Evolutionary conservation across 2,113 vertebrate species (phyloP).

Genomic region (Rhadina sibilatrix): DNA sequence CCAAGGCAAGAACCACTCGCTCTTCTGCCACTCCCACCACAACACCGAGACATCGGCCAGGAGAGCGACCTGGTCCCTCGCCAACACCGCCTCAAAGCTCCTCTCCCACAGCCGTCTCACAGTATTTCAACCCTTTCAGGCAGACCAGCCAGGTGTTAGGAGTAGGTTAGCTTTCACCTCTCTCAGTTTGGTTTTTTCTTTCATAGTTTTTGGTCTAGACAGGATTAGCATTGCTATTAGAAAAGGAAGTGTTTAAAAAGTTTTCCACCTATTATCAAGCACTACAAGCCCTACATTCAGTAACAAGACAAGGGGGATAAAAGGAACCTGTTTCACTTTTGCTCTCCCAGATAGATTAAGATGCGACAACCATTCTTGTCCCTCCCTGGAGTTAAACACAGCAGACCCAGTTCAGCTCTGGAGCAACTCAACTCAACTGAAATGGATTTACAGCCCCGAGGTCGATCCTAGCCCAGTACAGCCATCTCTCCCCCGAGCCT

Average conservation of each 20-base stretch:
- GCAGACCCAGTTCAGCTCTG: conserved; percentile 29
- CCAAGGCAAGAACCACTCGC: background rate
- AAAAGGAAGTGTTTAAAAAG: conserved; percentile 72
- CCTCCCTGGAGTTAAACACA: background rate
- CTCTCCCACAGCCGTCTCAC: conserved; percentile 34
- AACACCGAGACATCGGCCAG: background rate
- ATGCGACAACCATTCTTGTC: conserved; percentile 10
- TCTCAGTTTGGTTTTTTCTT: conserved; percentile 68
- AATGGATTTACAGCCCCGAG: background rate
- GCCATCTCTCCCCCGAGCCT: background rate
- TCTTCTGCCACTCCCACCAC: background rate
- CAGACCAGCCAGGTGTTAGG: conserved; percentile 54
- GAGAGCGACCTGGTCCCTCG: background rate
- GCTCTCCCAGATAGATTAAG: conserved; percentile 59
- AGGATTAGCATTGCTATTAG: conserved; percentile 76
- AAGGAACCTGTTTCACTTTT: conserved; percentile 57
- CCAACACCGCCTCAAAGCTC: background rate
- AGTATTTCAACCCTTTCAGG: conserved; percentile 39
- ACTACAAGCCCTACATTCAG: conserved; percentile 85
- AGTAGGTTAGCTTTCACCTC: conserved; percentile 53
- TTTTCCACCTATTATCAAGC: conserved; percentile 72
- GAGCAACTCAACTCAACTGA: conserved; percentile 5
- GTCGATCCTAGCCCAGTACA: background rate
- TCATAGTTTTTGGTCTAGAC: conserved; percentile 84
- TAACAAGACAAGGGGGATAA: conserved; percentile 72